A percentile compares a stretch with the other conserved stretches of the same genome.
These are phyloP conservation scores for Corapipo altera DNA, from an alignment of 2,113 vertebrate species.

Conservation along the genomic window DNA sequence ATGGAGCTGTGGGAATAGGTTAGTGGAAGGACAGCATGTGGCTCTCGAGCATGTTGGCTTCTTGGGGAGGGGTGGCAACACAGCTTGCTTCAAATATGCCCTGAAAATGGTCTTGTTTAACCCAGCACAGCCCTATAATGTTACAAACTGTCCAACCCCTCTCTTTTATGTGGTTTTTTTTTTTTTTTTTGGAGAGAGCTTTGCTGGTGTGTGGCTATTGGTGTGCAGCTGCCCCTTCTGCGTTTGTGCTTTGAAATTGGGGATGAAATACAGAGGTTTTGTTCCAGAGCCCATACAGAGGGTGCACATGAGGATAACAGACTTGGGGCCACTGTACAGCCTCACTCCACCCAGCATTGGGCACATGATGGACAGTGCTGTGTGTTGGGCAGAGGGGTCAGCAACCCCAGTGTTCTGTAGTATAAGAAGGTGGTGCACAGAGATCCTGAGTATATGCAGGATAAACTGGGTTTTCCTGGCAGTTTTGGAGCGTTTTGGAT, in stretches of 20 bases:
- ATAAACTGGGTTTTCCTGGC: not conserved
- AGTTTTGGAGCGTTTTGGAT: not conserved
- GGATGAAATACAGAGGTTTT: not conserved
- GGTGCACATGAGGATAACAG: not conserved
- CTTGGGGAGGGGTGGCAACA: not conserved
- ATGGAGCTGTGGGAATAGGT: not conserved
- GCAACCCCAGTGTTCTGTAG: rapidly evolving
- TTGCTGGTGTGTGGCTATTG: not conserved
- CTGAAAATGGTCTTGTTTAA: no score
- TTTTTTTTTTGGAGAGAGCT: not conserved
- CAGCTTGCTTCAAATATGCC: not conserved
- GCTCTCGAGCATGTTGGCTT: not conserved
- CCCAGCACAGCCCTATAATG: not conserved
- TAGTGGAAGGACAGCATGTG: not conserved
- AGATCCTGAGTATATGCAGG: not conserved
- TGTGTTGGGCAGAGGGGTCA: not conserved
- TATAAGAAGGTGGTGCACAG: not conserved
- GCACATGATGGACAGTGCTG: not conserved
- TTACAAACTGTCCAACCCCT: not conserved
- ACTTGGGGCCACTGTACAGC: not conserved
- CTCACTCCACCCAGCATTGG: not conserved
- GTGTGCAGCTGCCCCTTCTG: not conserved
- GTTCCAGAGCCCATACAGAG: not conserved
- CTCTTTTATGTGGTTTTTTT: not conserved
- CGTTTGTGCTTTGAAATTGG: not conserved